A percentile compares a stretch with the other conserved stretches of the same genome.
Evolutionary conservation across 2,113 vertebrate species (phyloP).

Genomic region (Dolichallabes microphthalmus): DNA sequence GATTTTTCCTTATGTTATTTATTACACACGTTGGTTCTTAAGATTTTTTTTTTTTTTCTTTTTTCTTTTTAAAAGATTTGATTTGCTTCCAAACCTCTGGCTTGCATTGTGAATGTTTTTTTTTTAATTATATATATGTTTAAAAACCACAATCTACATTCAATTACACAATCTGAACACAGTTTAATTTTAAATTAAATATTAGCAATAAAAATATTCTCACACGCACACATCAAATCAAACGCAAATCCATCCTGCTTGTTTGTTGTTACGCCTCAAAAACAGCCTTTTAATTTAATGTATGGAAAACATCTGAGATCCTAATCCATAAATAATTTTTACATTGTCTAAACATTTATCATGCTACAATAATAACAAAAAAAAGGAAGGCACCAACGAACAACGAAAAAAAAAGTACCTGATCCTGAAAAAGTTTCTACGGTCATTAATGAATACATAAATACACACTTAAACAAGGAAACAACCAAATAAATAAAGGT

Average conservation of each 20-base stretch:
- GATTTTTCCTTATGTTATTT: not conserved
- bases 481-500: not conserved
- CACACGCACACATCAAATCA: not conserved
- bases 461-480: not conserved
- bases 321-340: not conserved
- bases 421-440: not conserved
- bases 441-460: not conserved
- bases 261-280: not conserved
- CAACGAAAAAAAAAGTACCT: not conserved
- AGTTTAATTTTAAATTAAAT: not conserved
- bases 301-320: not conserved
- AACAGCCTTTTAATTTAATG: not conserved
- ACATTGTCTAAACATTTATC: not conserved
- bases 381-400: conserved; percentile 5
- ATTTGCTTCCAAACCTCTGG: not conserved
- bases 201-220: not conserved
- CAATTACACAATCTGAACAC: not conserved
- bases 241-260: not conserved
- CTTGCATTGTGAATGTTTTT: not conserved
- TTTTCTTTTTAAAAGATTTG: not conserved
- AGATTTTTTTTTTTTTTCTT: not conserved
- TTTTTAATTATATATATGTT: not conserved
- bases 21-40: not conserved
- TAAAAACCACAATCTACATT: conserved; percentile 19
- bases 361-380: not conserved